Conservation (phyloP, 2,888 invertebrate species). For the Drosophila gaucha region DNA sequence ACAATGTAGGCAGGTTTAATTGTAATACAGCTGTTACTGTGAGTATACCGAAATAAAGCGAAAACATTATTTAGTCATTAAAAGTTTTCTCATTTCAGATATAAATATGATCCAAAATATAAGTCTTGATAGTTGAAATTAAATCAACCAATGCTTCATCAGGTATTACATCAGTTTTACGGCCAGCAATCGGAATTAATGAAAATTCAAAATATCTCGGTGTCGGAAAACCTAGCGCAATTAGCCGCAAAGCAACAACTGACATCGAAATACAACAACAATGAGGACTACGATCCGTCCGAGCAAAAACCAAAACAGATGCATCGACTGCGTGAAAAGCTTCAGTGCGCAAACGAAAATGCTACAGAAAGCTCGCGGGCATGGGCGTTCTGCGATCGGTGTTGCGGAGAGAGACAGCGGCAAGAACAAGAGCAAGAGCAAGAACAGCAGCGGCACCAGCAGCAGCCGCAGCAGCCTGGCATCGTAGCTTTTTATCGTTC, state of each 20-base stretch:
- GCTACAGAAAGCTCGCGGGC: conserved; percentile 71
- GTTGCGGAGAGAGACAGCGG: conserved; percentile 73
- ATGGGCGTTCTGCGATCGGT: conserved; percentile 75
- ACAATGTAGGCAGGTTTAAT: neutral
- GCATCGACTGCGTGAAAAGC: conserved; percentile 47
- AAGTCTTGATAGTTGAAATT: neutral
- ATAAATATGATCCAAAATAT: neutral
- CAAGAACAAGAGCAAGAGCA: conserved; percentile 11
- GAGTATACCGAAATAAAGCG: neutral
- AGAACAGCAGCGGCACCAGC: neutral
- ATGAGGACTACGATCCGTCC: conserved; percentile 43
- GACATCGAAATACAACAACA: conserved; percentile 26
- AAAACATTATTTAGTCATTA: neutral
- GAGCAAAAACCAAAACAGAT: conserved; percentile 36
- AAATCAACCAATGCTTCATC: conserved; percentile 19
- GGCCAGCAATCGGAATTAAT: conserved; percentile 23
- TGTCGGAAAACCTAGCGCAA: conserved; percentile 20
- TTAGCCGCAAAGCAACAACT: conserved; percentile 17
- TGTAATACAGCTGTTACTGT: neutral
- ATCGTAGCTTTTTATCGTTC: conserved; percentile 70
- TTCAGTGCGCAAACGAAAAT: conserved; percentile 31
- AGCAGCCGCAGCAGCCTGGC: conserved; percentile 55
- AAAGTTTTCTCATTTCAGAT: conserved; percentile 14
- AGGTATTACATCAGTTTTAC: conserved; percentile 16
- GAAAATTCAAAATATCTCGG: conserved; percentile 38